Evolutionary conservation across 2,797 vertebrate genomes (phyloP).

Genomic region (Selene dorsalis): DNA sequence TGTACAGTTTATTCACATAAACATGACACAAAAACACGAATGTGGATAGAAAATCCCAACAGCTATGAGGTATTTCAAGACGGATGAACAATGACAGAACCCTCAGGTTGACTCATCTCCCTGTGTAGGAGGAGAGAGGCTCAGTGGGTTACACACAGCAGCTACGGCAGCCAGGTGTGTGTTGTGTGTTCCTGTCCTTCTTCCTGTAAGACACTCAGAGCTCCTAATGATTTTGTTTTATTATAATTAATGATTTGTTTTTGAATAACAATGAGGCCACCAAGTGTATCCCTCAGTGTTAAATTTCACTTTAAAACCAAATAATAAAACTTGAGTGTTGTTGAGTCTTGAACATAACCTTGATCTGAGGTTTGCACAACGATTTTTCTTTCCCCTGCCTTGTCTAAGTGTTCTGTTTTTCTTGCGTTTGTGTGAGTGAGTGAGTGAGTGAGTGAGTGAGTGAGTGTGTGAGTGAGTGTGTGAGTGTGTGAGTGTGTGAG

Average conservation of each 20-base stretch:
- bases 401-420: constrained; percentile 22
- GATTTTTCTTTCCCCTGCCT: constrained; percentile 3
- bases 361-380: constrained; percentile 3
- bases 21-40: constrained; percentile 23
- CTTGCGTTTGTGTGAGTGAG: constrained; percentile 9
- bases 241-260: background rate
- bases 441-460: too few species aligned
- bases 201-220: constrained; percentile 13
- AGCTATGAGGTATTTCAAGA: constrained; percentile 52
- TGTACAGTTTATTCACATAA: constrained; percentile 20
- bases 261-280: background rate
- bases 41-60: constrained; percentile 31
- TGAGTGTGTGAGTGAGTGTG: constrained; percentile 20
- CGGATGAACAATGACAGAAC: constrained; percentile 41
- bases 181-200: background rate
- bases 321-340: constrained; percentile 1
- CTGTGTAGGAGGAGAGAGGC: constrained; percentile 58
- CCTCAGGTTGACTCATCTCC: constrained; percentile 61
- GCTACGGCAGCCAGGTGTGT: constrained; percentile 12
- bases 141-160: constrained; percentile 28
- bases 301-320: background rate
- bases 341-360: background rate
- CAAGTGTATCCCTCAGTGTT: background rate
- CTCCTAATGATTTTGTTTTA: constrained; percentile 5
- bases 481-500: constrained; percentile 60